Conservation (phyloP, 2,888 invertebrate genomes). For the Pristionchus arcanus region DNA sequence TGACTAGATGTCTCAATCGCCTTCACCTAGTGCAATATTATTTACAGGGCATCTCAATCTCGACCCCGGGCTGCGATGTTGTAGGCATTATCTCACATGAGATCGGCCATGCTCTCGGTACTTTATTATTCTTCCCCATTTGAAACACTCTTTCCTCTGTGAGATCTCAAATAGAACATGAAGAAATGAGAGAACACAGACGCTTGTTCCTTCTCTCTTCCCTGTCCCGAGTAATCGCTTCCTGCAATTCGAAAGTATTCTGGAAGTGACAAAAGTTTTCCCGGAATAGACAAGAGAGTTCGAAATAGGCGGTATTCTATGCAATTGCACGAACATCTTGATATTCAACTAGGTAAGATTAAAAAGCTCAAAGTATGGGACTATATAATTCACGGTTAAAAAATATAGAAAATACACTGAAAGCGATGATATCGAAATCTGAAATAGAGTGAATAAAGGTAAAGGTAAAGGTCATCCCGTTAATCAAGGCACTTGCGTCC, state of each 20-base stretch:
- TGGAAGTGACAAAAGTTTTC: constrained; percentile 47
- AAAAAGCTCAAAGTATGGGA: background rate
- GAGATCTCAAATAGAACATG: background rate
- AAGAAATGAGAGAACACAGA: background rate
- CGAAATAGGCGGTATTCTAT: background rate
- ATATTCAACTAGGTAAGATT: background rate
- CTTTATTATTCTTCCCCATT: no score
- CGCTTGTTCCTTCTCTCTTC: background rate
- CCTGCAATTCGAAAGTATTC: constrained; percentile 26
- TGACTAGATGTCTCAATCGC: no score
- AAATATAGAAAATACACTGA: no score
- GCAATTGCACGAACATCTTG: background rate
- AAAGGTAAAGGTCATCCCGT: no score
- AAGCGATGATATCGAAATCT: no score
- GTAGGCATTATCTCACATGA: constrained; percentile 79
- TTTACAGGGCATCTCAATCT: constrained; percentile 75
- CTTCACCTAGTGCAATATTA: background rate
- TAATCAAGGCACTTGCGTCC: no score
- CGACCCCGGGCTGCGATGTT: constrained; percentile 77
- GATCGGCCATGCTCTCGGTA: constrained; percentile 76
- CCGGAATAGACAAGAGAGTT: background rate
- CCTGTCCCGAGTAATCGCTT: constrained; percentile 18
- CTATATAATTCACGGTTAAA: no score
- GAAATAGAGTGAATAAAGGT: no score
- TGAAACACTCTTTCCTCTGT: no score